Conservation (phyloP, 2,113 vertebrate species). For the Poicephalus meyeri region DNA sequence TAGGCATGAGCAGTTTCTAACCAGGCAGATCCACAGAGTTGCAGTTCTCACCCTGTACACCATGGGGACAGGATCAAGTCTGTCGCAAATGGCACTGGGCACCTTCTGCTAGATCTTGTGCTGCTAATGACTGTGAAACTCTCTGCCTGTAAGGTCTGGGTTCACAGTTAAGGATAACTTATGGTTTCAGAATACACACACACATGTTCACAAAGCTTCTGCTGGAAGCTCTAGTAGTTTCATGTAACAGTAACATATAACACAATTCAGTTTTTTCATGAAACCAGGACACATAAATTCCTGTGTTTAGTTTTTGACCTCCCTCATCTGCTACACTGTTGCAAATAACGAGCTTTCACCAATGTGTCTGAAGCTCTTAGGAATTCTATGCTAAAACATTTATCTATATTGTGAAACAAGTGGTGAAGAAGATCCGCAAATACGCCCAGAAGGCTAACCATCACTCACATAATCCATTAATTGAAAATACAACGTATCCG, state of each 20-base stretch:
- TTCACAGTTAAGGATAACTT: not conserved
- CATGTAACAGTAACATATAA: not conserved
- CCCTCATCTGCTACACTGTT: not conserved
- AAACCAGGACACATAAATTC: not conserved
- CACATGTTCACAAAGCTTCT: accelerated
- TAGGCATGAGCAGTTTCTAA: accelerated
- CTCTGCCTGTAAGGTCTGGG: not conserved
- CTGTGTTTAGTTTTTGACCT: not conserved
- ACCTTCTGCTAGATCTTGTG: not conserved
- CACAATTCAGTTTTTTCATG: not conserved
- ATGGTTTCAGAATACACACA: not conserved
- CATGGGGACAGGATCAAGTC: accelerated
- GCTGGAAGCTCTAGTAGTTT: not conserved
- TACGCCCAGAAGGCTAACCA: not conserved
- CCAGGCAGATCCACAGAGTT: not conserved
- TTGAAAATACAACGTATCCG: not conserved
- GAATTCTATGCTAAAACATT: not conserved
- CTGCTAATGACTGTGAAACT: accelerated
- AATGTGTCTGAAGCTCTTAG: not conserved
- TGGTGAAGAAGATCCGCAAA: not conserved
- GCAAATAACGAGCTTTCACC: not conserved
- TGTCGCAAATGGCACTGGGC: not conserved
- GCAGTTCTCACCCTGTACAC: not conserved
- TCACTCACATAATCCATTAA: not conserved
- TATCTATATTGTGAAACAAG: not conserved